Base-by-base conservation (phyloP, 2,113 vertebrate genomes). In the Cyrtonyx montezumae region DNA sequence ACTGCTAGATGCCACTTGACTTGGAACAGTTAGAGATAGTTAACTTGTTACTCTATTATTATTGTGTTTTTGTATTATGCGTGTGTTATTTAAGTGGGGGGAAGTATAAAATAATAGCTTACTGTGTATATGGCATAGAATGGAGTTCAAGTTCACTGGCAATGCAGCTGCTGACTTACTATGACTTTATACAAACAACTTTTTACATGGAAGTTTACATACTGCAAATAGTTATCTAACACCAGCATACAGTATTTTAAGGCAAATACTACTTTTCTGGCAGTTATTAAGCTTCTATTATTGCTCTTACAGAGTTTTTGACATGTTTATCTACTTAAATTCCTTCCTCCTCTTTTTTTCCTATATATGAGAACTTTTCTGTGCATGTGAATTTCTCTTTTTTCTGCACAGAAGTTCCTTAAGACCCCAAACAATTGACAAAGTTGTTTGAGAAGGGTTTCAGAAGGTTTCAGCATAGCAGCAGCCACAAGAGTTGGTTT, bases 21-120 rank as follows among this genome's bases (percentile, higher is more conserved):
- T 49, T 1, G 1, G 34, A 32, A 40, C 1, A 0, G 56, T 36
- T 66, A 17, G 13, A 46, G 40, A 37, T 8, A 42, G n/a, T 34
- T 55, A 67, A 3, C 12, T n/a, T 66, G 23, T n/a, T 69, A 16
- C 36, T 81, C 32, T 28, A 32, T 79, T 79, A 21, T 16, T 53
- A 30, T 30, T 53, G 51, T 53, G 26, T 9, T 30, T 30, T 53
- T 17, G 26, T 53, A 30, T 17, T 53, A 26, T 53, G 26, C 42
- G 6, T 17, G 8, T 40, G 4, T 43, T 71, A 30, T 61, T 45
- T 73, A 55, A 13, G 18, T 19, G 67, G 58, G 10, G 18, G 20
- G 20, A 9, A 5, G 43, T 48, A 5, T 36, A 2, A 46, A 13
- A 30, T 87, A 18, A 5, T 28, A 45, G 48, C 13, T 87, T 37